Evolutionary conservation across 53 echinoderm and acorn worm genomes (phyloP), one percentile per base, ranked within the genome.

Genomic region (Echinarachnius parma): DNA sequence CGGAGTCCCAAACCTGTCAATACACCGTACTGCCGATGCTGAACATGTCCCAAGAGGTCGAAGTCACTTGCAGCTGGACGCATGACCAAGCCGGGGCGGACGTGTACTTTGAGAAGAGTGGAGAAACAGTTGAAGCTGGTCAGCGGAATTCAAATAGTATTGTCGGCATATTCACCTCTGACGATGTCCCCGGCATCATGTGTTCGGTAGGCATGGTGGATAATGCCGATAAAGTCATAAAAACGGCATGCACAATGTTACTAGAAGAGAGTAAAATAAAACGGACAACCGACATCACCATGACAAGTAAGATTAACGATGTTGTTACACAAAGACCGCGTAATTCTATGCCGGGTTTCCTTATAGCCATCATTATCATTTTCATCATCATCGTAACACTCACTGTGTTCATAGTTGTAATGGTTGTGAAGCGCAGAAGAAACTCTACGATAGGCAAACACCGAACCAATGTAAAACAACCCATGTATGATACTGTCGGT

Each of bases 141-240:
- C 20, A 50, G 1, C 13, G 49, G 14, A 11, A 32, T 4, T 29
- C 68, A 10, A 24, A 19, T 32, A 49, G 52, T 31, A 52, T 68
- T 34, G 22, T 68, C 34, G 52, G 52, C 25, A 49, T 49, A 18
- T 9, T 68, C 15, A 25, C 22, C 15, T 45, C 44, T 28, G 5
- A 1, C 3, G 45, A 44, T 47, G 29, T 27, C 42, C 49, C 52
- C 2, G 16, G 14, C 16, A 15, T 52, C 9, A 13, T 50, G 4
- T 68, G 68, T n/a, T 23, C 25, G 53, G 20, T 52, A 14, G 21
- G 25, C 32, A 19, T n/a, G 11, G 52, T 9, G 13, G 13, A 13
- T 39, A 39, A 52, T 68, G 13, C 50, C 31, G 29, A 31, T 33
- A 37, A 68, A 68, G 50, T 24, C 50, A 68, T 34, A 52, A 68